Evolutionary conservation across 2,797 vertebrate species (phyloP).

Genomic region (Lagothrix lagotricha): DNA sequence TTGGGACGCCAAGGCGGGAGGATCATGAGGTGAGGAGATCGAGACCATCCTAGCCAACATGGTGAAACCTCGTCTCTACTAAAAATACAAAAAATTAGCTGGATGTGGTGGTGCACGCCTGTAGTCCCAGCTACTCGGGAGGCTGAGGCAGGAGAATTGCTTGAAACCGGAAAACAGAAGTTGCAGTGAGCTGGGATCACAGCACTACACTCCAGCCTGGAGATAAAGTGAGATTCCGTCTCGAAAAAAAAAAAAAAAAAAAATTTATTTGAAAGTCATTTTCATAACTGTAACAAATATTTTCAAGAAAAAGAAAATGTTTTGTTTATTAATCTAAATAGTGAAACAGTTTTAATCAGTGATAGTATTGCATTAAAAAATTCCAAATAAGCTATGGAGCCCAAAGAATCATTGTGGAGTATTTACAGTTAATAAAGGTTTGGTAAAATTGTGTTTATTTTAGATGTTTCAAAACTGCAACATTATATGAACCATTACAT

Average conservation of each 20-base stretch:
- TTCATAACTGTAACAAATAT: conserved; percentile 16
- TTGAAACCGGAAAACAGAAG: no score
- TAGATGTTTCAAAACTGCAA: not conserved
- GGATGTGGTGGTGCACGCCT: no score
- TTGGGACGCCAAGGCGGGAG: no score
- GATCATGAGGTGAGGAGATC: no score
- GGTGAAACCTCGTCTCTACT: no score
- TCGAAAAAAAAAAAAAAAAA: not conserved
- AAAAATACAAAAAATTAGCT: no score
- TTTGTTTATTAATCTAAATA: not conserved
- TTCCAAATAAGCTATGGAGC: not conserved
- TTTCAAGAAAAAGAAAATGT: not conserved
- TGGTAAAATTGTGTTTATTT: not conserved
- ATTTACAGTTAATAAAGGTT: not conserved
- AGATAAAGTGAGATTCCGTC: no score
- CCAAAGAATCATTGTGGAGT: not conserved
- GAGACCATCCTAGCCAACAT: no score
- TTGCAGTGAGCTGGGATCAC: no score
- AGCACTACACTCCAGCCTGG: no score
- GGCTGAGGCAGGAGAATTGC: no score
- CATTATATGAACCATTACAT: not conserved
- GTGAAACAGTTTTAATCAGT: not conserved
- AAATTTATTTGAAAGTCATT: conserved; percentile 35
- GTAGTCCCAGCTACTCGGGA: no score
- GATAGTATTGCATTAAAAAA: not conserved